Conservation (phyloP, 2,888 invertebrate genomes). For the Drosophila pseudotalamancana region DNA sequence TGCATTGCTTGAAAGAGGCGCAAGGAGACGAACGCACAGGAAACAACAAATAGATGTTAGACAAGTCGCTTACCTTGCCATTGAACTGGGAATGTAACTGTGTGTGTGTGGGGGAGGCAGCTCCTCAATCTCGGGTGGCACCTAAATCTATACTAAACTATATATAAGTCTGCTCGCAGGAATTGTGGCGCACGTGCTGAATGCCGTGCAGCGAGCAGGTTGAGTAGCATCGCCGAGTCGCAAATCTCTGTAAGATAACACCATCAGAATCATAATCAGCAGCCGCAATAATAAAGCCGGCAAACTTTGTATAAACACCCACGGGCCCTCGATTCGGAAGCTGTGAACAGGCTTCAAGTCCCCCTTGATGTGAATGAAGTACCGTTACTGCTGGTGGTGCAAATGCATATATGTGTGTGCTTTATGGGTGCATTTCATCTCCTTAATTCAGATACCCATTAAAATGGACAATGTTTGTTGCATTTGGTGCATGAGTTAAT, state of each 20-base stretch:
- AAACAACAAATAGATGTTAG: constrained; percentile 37
- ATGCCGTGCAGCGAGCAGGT: constrained; percentile 91
- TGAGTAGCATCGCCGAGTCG: constrained; percentile 91
- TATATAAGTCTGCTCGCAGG: constrained; percentile 94
- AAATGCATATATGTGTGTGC: background rate
- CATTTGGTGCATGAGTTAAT: no score
- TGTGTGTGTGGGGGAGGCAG: background rate
- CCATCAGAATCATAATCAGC: constrained; percentile 59
- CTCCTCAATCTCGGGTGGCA: constrained; percentile 20
- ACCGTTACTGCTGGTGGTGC: background rate
- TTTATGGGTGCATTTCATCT: background rate
- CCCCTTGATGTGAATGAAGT: background rate
- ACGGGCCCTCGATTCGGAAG: background rate
- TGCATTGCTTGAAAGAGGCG: constrained; percentile 20
- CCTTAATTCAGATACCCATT: no score
- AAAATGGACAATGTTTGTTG: no score
- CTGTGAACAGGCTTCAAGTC: background rate
- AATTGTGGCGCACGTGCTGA: constrained; percentile 90
- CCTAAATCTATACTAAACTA: constrained; percentile 85
- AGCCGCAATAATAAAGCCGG: constrained; percentile 38
- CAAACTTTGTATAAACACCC: constrained; percentile 13
- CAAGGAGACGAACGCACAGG: constrained; percentile 39
- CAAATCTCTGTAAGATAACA: constrained; percentile 88
- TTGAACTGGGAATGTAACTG: constrained; percentile 39
- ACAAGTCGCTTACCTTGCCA: constrained; percentile 71